phyloP scores from a whole-genome alignment of 2,888 invertebrate species.

The Hydrotaea diabolus region DNA sequence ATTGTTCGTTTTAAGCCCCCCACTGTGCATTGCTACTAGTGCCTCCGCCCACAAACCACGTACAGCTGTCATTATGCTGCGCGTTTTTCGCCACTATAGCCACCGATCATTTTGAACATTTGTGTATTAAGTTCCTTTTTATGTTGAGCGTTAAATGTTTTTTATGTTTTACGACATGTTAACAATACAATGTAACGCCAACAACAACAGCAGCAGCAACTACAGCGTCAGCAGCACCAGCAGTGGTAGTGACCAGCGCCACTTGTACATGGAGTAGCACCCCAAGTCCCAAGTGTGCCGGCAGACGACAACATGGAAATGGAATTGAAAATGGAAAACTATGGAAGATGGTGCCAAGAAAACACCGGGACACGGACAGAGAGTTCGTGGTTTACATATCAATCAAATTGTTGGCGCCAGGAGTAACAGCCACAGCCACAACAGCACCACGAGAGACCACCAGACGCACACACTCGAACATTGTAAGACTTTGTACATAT shows the following conservation, averaged over 20 bases:
- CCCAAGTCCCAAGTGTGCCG: neutral
- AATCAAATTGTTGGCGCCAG: slow-evolving; percentile 60
- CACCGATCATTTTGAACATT: slow-evolving; percentile 45
- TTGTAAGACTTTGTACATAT: slow-evolving; percentile 35
- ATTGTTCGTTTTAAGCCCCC: neutral
- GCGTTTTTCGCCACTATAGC: slow-evolving; percentile 26
- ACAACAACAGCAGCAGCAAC: slow-evolving; percentile 31
- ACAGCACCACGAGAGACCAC: neutral
- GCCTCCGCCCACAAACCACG: neutral
- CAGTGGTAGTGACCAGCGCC: slow-evolving; percentile 17
- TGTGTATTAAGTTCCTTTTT: slow-evolving; percentile 49
- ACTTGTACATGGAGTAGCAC: neutral
- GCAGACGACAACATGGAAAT: slow-evolving; percentile 16
- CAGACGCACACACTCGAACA: slow-evolving; percentile 14
- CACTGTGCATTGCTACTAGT: neutral
- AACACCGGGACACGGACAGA: neutral
- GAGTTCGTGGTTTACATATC: slow-evolving; percentile 56
- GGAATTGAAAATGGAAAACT: slow-evolving; percentile 15
- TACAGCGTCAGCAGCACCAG: too few relatives aligned
- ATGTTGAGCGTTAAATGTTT: slow-evolving; percentile 52
- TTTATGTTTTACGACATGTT: slow-evolving; percentile 55
- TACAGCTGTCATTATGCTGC: slow-evolving; percentile 24
- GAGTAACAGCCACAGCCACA: slow-evolving; percentile 20
- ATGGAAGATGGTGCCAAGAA: slow-evolving; percentile 1
- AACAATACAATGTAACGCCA: slow-evolving; percentile 41